A percentile compares a stretch with the other conserved stretches of the same genome.
phyloP scores from a whole-genome alignment of 2,888 invertebrate species.

The Cybosia mesomella region DNA sequence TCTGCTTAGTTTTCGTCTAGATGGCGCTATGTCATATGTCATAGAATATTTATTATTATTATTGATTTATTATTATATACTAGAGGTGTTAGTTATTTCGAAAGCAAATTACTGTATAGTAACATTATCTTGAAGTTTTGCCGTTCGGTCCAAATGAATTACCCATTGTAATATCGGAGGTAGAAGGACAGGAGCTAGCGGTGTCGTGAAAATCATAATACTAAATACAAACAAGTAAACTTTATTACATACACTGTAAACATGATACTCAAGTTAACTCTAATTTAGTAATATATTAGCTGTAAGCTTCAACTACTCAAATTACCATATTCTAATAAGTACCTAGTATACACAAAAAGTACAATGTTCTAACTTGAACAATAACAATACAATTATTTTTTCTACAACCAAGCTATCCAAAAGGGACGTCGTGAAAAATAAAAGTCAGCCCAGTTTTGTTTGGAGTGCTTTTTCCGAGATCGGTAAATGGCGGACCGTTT shows the following conservation, averaged over 20 bases:
- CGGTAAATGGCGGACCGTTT: slow-evolving; percentile 65
- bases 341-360: slow-evolving; percentile 28
- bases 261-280: not conserved
- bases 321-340: not conserved
- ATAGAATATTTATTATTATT: too few species aligned
- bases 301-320: not conserved
- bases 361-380: slow-evolving; percentile 52
- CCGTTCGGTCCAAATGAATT: not conserved
- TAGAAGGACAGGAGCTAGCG: too few species aligned
- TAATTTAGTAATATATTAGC: not conserved
- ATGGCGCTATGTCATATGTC: too few species aligned
- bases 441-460: slow-evolving; percentile 55
- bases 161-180: not conserved
- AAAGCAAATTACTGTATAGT: not conserved
- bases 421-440: slow-evolving; percentile 53
- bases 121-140: not conserved
- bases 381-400: slow-evolving; percentile 61
- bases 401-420: slow-evolving; percentile 48
- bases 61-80: too few species aligned
- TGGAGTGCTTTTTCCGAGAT: slow-evolving; percentile 55
- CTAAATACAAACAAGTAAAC: not conserved
- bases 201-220: not conserved
- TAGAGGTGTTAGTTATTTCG: not conserved
- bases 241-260: not conserved
- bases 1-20: too few species aligned